Percentiles rank a stretch among this genome's conserved stretches.
These are phyloP conservation scores for Notothenia coriiceps DNA, from an alignment of 2,113 vertebrate genomes.

Conservation along the genomic window DNA sequence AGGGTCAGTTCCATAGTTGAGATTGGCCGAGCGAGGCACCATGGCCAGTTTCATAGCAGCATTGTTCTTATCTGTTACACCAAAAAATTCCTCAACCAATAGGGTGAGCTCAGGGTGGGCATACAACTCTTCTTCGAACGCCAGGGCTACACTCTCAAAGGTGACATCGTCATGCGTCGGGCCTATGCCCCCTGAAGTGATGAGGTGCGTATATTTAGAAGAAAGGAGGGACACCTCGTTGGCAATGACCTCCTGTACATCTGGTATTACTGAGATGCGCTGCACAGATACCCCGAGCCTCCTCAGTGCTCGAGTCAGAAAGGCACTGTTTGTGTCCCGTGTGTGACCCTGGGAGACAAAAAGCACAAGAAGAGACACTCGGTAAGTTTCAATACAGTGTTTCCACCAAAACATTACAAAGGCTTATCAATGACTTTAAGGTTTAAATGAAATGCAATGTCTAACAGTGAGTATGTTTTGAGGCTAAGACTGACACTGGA, in stretches of 20 bases:
- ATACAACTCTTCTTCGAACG: conserved; percentile 87
- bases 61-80: conserved; percentile 68
- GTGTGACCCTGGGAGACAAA: conserved; percentile 88
- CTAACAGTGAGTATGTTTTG: neutral
- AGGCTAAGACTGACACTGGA: conserved; percentile 31
- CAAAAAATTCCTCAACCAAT: conserved; percentile 85
- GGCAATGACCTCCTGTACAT: conserved; percentile 89
- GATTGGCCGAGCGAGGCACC: conserved; percentile 88
- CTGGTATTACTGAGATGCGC: conserved; percentile 90
- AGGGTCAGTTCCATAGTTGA: conserved; percentile 90
- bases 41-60: conserved; percentile 90
- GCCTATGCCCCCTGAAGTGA: conserved; percentile 94
- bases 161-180: conserved; percentile 97
- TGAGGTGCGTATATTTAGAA: conserved; percentile 87
- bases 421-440: conserved; percentile 23
- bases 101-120: conserved; percentile 88
- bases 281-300: conserved; percentile 90
- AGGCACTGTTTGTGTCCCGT: conserved; percentile 93
- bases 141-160: conserved; percentile 91
- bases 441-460: conserved; percentile 34
- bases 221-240: conserved; percentile 88
- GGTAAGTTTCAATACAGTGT: neutral
- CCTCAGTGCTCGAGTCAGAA: conserved; percentile 89
- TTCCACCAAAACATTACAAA: conserved; percentile 8
- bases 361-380: conserved; percentile 3